Base-by-base conservation (phyloP, 2,888 invertebrate species). In the Phortica okadai region DNA sequence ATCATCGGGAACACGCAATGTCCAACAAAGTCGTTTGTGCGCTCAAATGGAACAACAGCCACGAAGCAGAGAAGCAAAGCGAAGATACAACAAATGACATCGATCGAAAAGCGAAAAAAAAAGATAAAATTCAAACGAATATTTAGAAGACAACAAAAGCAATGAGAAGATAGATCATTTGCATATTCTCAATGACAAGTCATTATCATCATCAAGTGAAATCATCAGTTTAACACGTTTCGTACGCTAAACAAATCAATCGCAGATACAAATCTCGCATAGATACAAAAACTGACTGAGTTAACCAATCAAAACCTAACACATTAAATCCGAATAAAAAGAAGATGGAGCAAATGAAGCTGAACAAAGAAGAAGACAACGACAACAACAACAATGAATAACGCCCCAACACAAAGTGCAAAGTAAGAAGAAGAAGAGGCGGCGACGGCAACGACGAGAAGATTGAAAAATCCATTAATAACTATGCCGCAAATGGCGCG, bases 1-100 rank as follows among this genome's bases (percentile, higher is more conserved):
- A 78, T 73, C 81, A 11, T 33, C 72, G 83, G 75, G 76, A 77
- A 79, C 79, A 75, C 70, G 59, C 59, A 59, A 59, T 11, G 59
- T n/a, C 59, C 16, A 59, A 59, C n/a, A 8, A 14, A n/a, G 21
- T 59, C 14, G 33, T 33, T n/a, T 59, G 59, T 21, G 59, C 59
- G 14, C 21, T 59, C 59, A 59, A 59, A 59, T 59, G 59, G 59
- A 59, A 59, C 59, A 16, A 59, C 59, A 59, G n/a, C n/a, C 7
- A 14, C 16, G 59, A 16, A 59, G 59, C 1, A n/a, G 59, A 21
- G n/a, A 21, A 7, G n/a, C 59, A 16, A 5, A 6, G 7, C 59
- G 6, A 33, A 33, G 33, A 33, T 33, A 33, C 33, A 33, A 33
- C 33, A 33, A 33, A 33, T 33, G 33, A 33, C 33, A 33, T 33